A percentile compares a stretch with the other conserved stretches of the same genome.
phyloP scores from a whole-genome alignment of 2,113 vertebrate genomes.

The Buteo buteo region DNA sequence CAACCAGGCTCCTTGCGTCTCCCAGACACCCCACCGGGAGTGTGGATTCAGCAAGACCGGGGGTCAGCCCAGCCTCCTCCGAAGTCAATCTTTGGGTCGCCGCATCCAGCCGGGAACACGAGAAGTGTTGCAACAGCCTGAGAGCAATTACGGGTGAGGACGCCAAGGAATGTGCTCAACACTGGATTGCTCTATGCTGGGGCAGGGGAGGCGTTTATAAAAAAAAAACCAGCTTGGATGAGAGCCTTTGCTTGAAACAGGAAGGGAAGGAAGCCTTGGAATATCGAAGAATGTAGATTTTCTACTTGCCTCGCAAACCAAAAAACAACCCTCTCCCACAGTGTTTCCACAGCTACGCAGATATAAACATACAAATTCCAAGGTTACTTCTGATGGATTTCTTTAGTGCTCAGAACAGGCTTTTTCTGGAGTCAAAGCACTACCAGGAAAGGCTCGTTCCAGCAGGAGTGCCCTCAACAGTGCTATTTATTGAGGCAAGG shows the following conservation, averaged over 20 bases:
- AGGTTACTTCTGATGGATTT: constrained; percentile 42
- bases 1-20: not conserved
- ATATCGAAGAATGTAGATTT: not conserved
- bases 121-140: constrained; percentile 16
- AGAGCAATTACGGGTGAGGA: constrained; percentile 22
- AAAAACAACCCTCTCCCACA: not conserved
- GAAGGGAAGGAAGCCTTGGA: not conserved
- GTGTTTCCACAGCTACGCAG: constrained; percentile 45
- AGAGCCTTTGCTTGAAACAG: constrained; percentile 46
- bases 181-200: constrained; percentile 25
- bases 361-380: constrained; percentile 44
- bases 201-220: constrained; percentile 40
- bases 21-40: not conserved
- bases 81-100: not conserved
- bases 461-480: not conserved
- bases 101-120: not conserved
- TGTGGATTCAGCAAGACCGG: constrained; percentile 43
- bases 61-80: constrained; percentile 28
- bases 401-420: not conserved
- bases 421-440: not conserved
- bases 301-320: not conserved
- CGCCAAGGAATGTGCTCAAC: constrained; percentile 25
- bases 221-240: not conserved
- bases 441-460: not conserved
- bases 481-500: constrained; percentile 8